Percentiles rank a stretch among this genome's conserved stretches.
phyloP scores from a whole-genome alignment of 2,888 invertebrate genomes.

The Ametastegia equiseti region DNA sequence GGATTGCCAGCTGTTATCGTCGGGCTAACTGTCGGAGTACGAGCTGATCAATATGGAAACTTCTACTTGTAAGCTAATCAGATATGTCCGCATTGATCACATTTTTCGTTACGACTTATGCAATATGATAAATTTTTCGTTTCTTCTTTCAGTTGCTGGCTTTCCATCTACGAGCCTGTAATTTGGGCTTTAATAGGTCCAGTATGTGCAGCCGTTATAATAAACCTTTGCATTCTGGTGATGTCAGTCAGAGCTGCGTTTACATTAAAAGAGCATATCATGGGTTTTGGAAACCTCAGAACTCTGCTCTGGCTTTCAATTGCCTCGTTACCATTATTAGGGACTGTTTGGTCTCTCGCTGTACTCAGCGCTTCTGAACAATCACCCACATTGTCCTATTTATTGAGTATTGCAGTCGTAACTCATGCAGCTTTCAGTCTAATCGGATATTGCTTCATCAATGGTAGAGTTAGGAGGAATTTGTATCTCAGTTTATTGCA shows the following conservation, averaged over 20 bases:
- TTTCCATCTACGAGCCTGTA: constrained; percentile 94
- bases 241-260: constrained; percentile 94
- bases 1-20: constrained; percentile 94
- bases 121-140: constrained; percentile 23
- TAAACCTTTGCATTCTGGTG: constrained; percentile 88
- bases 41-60: constrained; percentile 97
- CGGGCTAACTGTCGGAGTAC: constrained; percentile 93
- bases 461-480: constrained; percentile 89
- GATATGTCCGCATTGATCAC: neutral
- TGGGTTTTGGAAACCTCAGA: constrained; percentile 84
- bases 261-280: constrained; percentile 92
- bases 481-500: constrained; percentile 83
- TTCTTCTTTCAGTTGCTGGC: constrained; percentile 90
- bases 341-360: constrained; percentile 91
- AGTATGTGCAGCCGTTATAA: constrained; percentile 86
- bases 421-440: constrained; percentile 90
- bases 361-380: constrained; percentile 87
- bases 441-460: constrained; percentile 92
- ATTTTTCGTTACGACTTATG: too few relatives aligned
- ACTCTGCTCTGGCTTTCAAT: constrained; percentile 93
- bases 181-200: constrained; percentile 98
- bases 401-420: constrained; percentile 87
- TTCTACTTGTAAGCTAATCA: constrained; percentile 89
- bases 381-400: constrained; percentile 84
- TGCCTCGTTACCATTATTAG: constrained; percentile 89